Percentiles rank a stretch among this genome's conserved stretches.
phyloP scores from a whole-genome alignment of 2,113 vertebrate genomes.

The Hemicordylus capensis region DNA sequence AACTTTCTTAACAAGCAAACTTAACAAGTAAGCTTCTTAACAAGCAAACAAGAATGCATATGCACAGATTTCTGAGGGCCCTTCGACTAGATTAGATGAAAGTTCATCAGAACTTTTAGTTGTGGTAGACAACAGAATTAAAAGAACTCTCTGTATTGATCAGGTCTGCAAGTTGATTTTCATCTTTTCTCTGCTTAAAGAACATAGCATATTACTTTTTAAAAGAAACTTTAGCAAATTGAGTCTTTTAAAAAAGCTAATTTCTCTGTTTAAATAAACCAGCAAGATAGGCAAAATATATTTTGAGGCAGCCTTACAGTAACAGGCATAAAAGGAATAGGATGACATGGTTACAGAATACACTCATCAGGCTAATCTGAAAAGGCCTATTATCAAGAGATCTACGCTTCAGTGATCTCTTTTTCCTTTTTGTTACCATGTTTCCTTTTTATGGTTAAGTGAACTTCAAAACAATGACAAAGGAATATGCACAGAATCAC shows the following conservation, averaged over 20 bases:
- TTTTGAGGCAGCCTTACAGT: constrained; percentile 40
- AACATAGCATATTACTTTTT: constrained; percentile 44
- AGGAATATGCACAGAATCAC: constrained; percentile 63
- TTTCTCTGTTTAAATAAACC: constrained; percentile 57
- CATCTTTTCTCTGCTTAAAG: constrained; percentile 57
- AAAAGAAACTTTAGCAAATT: constrained; percentile 54
- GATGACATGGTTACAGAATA: constrained; percentile 48
- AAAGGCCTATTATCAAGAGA: constrained; percentile 65
- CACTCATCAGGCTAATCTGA: constrained; percentile 66
- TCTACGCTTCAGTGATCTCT: constrained; percentile 63
- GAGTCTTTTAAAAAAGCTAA: constrained; percentile 55
- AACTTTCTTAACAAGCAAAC: too few relatives aligned
- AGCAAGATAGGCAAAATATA: constrained; percentile 57
- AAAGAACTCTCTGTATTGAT: constrained; percentile 61
- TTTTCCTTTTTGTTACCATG: constrained; percentile 52
- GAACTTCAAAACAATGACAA: constrained; percentile 67
- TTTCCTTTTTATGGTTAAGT: constrained; percentile 71
- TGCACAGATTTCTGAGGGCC: too few relatives aligned
- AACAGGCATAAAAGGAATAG: constrained; percentile 56
- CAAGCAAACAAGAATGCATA: too few relatives aligned
- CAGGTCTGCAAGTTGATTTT: constrained; percentile 53
- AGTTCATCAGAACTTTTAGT: constrained; percentile 72
- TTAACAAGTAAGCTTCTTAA: too few relatives aligned
- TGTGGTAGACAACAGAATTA: constrained; percentile 69
- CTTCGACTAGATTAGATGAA: constrained; percentile 71